phyloP scores from a whole-genome alignment of 2,888 invertebrate genomes.

The Nemotelus pantherinus region DNA sequence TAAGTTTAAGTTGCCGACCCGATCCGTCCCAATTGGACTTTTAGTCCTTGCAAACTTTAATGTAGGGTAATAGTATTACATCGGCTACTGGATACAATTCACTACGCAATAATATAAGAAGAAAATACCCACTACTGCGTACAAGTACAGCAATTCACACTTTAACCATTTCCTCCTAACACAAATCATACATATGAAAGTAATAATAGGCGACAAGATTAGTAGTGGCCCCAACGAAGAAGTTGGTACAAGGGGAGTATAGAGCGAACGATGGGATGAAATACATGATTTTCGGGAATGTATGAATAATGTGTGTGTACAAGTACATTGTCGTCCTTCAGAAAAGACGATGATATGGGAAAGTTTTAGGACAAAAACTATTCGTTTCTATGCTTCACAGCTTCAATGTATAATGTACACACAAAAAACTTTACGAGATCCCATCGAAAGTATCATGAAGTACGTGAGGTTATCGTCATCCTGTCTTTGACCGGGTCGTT shows the following conservation, averaged over 20 bases:
- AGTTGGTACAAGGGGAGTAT: neutral
- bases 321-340: constrained; percentile 16
- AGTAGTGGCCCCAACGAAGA: constrained; percentile 11
- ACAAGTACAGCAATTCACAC: constrained; percentile 49
- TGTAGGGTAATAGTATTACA: constrained; percentile 30
- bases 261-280: neutral
- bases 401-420: constrained; percentile 21
- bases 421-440: constrained; percentile 29
- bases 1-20: no score
- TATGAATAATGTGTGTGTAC: neutral
- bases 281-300: neutral
- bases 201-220: constrained; percentile 49
- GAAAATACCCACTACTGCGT: constrained; percentile 42
- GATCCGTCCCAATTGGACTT: no score
- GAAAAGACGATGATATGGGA: constrained; percentile 3
- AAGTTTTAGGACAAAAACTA: constrained; percentile 26
- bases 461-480: no score
- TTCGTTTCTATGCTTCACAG: neutral
- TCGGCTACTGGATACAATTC: constrained; percentile 3
- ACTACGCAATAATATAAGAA: constrained; percentile 8
- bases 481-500: no score
- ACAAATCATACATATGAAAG: constrained; percentile 49
- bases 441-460: neutral
- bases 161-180: constrained; percentile 48
- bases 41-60: neutral